These are phyloP conservation scores for Colaptes auratus DNA, from an alignment of 2,113 vertebrate species.

Conservation along the genomic window DNA sequence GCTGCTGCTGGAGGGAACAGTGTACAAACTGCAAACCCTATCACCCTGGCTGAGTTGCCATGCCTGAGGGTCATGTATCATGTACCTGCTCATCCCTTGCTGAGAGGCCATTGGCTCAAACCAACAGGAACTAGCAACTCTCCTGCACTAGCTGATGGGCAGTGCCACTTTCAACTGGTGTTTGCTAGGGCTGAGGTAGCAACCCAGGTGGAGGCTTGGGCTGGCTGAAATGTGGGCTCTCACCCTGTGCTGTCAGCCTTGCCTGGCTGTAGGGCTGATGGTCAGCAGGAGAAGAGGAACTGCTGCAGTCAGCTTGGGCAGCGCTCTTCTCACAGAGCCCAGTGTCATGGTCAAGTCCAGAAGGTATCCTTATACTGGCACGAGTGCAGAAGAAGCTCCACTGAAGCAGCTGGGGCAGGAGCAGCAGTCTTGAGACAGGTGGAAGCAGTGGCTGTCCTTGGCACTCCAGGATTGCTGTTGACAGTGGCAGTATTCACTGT, in stretches of 20 bases:
- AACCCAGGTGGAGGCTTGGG: neutral
- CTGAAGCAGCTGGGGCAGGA: neutral
- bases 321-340: neutral
- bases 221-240: neutral
- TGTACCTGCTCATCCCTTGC: neutral
- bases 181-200: neutral
- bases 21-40: rapidly evolving
- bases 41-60: neutral
- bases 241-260: neutral
- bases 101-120: neutral
- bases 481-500: neutral
- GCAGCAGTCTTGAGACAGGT: neutral
- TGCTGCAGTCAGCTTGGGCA: neutral
- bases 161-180: neutral
- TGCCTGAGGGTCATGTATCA: neutral
- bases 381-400: neutral
- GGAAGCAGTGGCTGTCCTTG: neutral
- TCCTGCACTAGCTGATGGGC: neutral
- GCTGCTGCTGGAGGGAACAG: neutral
- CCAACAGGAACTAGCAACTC: neutral
- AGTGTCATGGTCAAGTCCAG: neutral
- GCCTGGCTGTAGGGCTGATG: neutral
- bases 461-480: neutral
- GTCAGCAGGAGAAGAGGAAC: neutral
- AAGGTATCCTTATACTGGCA: neutral